Base-by-base conservation (phyloP, 2,888 invertebrate species). In the Clostera curtula region DNA sequence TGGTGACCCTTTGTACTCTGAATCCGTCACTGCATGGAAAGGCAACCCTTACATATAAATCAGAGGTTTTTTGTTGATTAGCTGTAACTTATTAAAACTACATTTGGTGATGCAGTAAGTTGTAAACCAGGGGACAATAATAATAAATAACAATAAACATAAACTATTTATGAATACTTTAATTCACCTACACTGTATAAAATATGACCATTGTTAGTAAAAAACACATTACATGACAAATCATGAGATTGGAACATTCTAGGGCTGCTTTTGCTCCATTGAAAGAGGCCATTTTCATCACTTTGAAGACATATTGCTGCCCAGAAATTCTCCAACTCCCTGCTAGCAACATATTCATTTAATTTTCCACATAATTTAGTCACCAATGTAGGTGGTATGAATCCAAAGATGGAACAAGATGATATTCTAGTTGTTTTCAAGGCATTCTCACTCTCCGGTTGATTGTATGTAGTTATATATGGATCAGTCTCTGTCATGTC, bases 191-290 rank as follows among this genome's bases (percentile, higher is more conserved):
- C 49, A 28, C 60, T 64, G 45, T 72, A 66, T 23, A 71, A 29
- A 4, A 36, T 40, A 31, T 60, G 44, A n/a, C 36, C 37, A 25
- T 54, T 41, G 3, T 52, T 42, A 15, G 62, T 67, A 24, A 77
- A 67, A 29, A 80, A 75, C 16, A 73, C 44, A 43, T 58, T 82
- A 31, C 56, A 61, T 1, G 75, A 71, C 3, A 61, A 62, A 31
- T 74, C 61, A 27, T 76, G 74, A 1, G 76, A 56, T 36, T 75
- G 73, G 34, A 82, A 82, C 58, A 71, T 67, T 25, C 39, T 56
- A 0, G 53, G 64, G 22, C 57, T 58, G 21, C 67, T 62, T 0
- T 29, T 12, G 4, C 42, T 59, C 70, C 75, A 77, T 14, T 61
- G 59, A 75, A 76, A 77, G 0, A 69, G 44, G 24, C 71, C 55